A percentile compares a stretch with the other conserved stretches of the same genome.
phyloP scores from a whole-genome alignment of 2,888 invertebrate species.

The Lepidocyrtinus sp. region DNA sequence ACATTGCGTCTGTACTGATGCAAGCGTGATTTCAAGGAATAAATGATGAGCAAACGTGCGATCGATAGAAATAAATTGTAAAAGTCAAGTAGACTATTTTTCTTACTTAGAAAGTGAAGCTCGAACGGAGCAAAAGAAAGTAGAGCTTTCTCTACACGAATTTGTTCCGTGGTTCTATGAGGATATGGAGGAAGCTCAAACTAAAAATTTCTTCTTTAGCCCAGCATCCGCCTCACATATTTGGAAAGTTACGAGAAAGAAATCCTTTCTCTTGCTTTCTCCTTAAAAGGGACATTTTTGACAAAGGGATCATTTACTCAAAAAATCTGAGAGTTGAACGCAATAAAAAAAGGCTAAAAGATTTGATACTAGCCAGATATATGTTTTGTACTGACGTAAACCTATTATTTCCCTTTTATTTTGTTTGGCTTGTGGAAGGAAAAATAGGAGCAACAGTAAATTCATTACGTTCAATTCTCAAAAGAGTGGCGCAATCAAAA shows the following conservation, averaged over 20 bases:
- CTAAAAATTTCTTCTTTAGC: neutral
- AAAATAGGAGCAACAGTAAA: conserved; percentile 17
- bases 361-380: neutral
- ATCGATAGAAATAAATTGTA: conserved; percentile 18
- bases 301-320: conserved; percentile 15
- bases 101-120: conserved; percentile 3
- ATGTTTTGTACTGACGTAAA: conserved; percentile 2
- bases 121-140: too few relatives aligned
- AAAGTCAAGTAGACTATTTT: conserved; percentile 15
- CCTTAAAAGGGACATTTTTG: conserved; percentile 8
- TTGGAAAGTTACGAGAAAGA: neutral
- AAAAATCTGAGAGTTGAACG: conserved; percentile 8
- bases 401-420: conserved; percentile 14
- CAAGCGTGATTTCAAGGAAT: too few relatives aligned
- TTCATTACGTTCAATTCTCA: conserved; percentile 14
- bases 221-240: neutral
- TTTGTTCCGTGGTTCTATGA: too few relatives aligned
- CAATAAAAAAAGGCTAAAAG: neutral
- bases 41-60: neutral
- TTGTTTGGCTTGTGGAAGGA: neutral
- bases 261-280: conserved; percentile 1
- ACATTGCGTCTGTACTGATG: neutral
- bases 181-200: too few relatives aligned
- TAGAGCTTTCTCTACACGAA: too few relatives aligned
- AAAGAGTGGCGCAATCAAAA: too few relatives aligned